Evolutionary conservation across 1,140 invertebrate genomes (phyloP).

Genomic region (Drosophila paulistorum): DNA sequence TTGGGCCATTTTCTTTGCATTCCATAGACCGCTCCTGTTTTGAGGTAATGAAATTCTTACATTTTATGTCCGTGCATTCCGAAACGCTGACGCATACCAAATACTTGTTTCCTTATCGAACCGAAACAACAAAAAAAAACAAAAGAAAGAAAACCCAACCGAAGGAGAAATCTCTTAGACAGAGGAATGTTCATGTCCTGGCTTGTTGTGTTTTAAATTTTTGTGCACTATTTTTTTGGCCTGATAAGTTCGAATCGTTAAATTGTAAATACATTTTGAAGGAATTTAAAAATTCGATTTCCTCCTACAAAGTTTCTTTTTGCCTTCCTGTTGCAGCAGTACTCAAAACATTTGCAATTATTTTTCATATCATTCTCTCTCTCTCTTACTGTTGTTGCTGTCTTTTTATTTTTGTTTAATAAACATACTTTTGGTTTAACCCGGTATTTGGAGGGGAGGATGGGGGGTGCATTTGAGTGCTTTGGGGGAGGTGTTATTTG

Average conservation of each 20-base stretch:
- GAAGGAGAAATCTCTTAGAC: neutral
- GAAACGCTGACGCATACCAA: conserved; percentile 18
- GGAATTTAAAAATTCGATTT: conserved; percentile 3
- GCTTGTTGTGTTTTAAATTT: neutral
- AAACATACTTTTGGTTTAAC: conserved; percentile 10
- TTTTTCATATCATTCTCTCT: neutral
- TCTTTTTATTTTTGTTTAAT: conserved; percentile 2
- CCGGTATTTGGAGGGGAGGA: neutral
- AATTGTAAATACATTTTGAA: conserved; percentile 10
- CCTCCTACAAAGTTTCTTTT: neutral
- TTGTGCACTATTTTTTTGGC: neutral
- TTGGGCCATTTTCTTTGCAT: no score
- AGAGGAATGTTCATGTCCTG: conserved; percentile 1
- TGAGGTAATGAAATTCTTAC: conserved; percentile 7
- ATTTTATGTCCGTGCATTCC: conserved; percentile 1
- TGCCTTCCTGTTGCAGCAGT: neutral
- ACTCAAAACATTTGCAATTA: conserved; percentile 8
- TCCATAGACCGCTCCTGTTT: neutral
- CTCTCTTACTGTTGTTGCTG: neutral
- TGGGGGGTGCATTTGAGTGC: neutral
- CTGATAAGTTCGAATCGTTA: neutral
- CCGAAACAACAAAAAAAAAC: neutral
- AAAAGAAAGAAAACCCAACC: neutral
- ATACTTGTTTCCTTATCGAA: conserved; percentile 2
- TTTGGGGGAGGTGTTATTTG: neutral